These are phyloP conservation scores for Molorchus minor DNA, from an alignment of 2,888 invertebrate species.

Conservation along the genomic window DNA sequence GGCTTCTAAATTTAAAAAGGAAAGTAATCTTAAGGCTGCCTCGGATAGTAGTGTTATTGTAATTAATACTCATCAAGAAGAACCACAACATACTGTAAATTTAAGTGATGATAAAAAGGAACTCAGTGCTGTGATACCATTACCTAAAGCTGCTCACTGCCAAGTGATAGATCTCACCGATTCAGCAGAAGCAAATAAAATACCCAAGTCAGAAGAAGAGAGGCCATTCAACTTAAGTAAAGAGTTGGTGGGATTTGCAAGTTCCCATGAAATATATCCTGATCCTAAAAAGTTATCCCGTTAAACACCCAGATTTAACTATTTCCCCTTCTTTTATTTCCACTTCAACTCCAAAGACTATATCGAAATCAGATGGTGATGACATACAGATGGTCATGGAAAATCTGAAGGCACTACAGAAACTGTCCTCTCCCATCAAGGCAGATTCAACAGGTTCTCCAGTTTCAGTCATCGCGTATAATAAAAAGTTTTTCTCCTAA, in stretches of 20 bases:
- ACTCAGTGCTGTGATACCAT: conserved; percentile 42
- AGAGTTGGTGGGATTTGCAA: conserved; percentile 7
- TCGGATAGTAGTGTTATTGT: conserved; percentile 35
- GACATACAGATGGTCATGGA: conserved; percentile 65
- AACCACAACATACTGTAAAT: conserved; percentile 2
- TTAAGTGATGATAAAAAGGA: conserved; percentile 30
- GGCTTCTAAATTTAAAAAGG: background rate
- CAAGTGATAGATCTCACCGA: conserved; percentile 57
- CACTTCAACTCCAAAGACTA: conserved; percentile 16
- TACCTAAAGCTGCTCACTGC: conserved; percentile 48
- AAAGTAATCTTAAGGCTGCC: background rate
- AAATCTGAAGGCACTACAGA: conserved; percentile 63
- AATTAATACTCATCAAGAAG: conserved; percentile 29
- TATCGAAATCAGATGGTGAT: conserved; percentile 49
- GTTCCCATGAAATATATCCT: conserved; percentile 18
- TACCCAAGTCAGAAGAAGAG: background rate
- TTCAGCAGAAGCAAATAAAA: background rate
- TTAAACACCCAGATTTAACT: conserved; percentile 37
- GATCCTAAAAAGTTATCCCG: conserved; percentile 18
- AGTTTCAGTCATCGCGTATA: conserved; percentile 60
- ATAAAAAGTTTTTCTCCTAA: conserved; percentile 54
- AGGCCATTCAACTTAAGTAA: conserved; percentile 21
- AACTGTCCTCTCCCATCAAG: conserved; percentile 58
- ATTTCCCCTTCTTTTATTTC: conserved; percentile 33
- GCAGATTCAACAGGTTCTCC: conserved; percentile 54